Evolutionary conservation across 2,888 invertebrate genomes (phyloP).

Genomic region (Drosophila borealis): DNA sequence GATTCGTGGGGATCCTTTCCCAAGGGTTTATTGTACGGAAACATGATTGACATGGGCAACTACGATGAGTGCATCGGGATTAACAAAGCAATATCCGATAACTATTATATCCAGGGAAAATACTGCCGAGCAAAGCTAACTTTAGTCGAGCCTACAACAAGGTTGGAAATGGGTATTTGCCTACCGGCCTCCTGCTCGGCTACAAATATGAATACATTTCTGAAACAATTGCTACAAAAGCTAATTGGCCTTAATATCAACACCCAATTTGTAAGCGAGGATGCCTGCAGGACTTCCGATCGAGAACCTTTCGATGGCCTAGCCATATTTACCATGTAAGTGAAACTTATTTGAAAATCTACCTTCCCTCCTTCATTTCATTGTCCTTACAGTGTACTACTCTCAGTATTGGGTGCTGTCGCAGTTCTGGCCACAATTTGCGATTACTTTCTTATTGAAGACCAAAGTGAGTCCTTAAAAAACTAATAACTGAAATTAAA

Average conservation of each 20-base stretch:
- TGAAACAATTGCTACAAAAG: constrained; percentile 16
- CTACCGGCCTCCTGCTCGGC: constrained; percentile 63
- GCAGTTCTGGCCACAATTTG: constrained; percentile 46
- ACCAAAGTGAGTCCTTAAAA: constrained; percentile 35
- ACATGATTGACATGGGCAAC: constrained; percentile 80
- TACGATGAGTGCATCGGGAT: constrained; percentile 83
- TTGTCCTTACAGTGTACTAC: constrained; percentile 5
- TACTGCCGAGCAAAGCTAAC: constrained; percentile 33
- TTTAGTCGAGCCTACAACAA: background rate
- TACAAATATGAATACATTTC: constrained; percentile 31
- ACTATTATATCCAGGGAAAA: constrained; percentile 43
- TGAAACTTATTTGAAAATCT: background rate
- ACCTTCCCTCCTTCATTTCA: too few relatives aligned
- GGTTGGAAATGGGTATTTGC: constrained; percentile 58
- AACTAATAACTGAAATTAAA: constrained; percentile 19
- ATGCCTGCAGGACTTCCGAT: constrained; percentile 26
- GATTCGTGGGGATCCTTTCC: constrained; percentile 84
- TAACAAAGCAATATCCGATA: constrained; percentile 11
- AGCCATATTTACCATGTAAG: constrained; percentile 72
- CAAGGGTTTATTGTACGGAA: constrained; percentile 79
- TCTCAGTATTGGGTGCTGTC: constrained; percentile 33
- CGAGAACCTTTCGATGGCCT: constrained; percentile 38
- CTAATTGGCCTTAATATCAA: constrained; percentile 10
- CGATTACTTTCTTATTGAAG: constrained; percentile 43
- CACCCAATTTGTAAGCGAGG: constrained; percentile 17